These are phyloP conservation scores for Lepus europaeus DNA, from an alignment of 2,113 vertebrate species.

Conservation along the genomic window DNA sequence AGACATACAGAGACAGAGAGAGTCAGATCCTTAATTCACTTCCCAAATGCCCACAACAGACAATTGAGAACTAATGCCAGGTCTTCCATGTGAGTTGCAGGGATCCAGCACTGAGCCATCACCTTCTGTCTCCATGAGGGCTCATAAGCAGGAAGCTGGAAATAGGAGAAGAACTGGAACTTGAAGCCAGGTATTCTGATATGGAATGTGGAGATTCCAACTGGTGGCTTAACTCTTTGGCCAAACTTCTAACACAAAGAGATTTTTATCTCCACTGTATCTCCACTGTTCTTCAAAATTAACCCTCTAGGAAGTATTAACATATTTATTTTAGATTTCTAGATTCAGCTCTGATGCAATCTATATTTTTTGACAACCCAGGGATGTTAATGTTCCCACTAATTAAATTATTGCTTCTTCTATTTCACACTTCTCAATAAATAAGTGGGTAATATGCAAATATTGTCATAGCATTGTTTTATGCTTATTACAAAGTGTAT, in stretches of 20 bases:
- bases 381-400: background rate
- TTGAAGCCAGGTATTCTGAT: no score
- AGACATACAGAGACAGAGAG: no score
- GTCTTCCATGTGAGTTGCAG: no score
- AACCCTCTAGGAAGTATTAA: background rate
- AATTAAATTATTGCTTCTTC: background rate
- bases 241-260: background rate
- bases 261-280: background rate
- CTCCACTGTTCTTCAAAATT: background rate
- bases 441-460: background rate
- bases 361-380: background rate
- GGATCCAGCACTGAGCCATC: no score
- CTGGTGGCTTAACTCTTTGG: no score
- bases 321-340: background rate
- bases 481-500: background rate
- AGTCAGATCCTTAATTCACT: no score
- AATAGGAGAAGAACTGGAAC: no score
- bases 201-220: no score
- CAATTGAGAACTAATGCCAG: no score
- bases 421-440: background rate
- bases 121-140: no score
- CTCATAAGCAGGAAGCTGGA: no score
- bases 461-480: background rate
- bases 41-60: no score
- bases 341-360: background rate